Evolutionary conservation across 1,140 invertebrate species (phyloP).

Genomic region (Drosophila chauvacae): DNA sequence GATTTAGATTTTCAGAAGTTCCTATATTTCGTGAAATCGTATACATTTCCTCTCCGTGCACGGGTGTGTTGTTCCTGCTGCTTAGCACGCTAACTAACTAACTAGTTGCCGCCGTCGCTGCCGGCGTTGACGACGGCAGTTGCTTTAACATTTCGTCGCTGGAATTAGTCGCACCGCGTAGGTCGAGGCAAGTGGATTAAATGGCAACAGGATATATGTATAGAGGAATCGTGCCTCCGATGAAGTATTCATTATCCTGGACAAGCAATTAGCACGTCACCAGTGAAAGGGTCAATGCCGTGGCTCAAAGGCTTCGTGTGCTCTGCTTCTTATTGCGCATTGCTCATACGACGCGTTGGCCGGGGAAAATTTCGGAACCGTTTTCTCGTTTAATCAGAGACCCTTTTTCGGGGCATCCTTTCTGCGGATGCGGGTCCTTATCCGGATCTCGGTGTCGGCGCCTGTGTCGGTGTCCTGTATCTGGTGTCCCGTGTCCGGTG

Average conservation of each 20-base stretch:
- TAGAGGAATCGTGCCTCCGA: slow-evolving; percentile 11
- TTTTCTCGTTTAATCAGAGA: slow-evolving; percentile 68
- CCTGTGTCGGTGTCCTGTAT: slow-evolving; percentile 25
- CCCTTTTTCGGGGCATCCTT: slow-evolving; percentile 27
- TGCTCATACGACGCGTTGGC: slow-evolving; percentile 62
- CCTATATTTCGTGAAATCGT: no score
- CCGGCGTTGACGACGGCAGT: slow-evolving; percentile 40
- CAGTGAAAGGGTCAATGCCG: slow-evolving; percentile 48
- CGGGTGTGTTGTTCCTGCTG: slow-evolving; percentile 41
- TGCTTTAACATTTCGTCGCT: slow-evolving; percentile 64
- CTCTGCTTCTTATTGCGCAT: slow-evolving; percentile 15
- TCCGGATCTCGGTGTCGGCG: slow-evolving; percentile 40
- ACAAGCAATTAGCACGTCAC: slow-evolving; percentile 69
- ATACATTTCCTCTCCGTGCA: slow-evolving; percentile 4
- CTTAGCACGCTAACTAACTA: slow-evolving; percentile 80
- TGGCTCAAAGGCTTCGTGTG: slow-evolving; percentile 48
- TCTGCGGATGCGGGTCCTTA: slow-evolving; percentile 29
- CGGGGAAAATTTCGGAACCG: slow-evolving; percentile 18
- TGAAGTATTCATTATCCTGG: slow-evolving; percentile 65
- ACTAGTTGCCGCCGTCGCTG: slow-evolving; percentile 32
- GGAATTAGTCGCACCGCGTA: slow-evolving; percentile 73
- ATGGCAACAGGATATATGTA: slow-evolving; percentile 37
- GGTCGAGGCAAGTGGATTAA: slow-evolving; percentile 80
- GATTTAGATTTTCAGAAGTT: background rate
- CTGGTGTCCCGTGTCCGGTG: slow-evolving; percentile 15